Evolutionary conservation across 2,113 vertebrate species (phyloP).

Genomic region (cat (Felis catus)): F.catus_Fca126_mat1.0 CM031421.1:28883501-28884000

Average conservation of each 20-base stretch:
- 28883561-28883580: neutral
- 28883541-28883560: neutral
- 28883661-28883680: neutral
- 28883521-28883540: neutral
- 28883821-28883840: neutral
- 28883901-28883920: neutral
- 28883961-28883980: neutral
- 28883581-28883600: neutral
- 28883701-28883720: neutral
- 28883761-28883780: neutral
- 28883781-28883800: neutral
- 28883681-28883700: neutral
- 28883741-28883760: neutral
- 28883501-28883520: neutral
- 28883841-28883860: neutral
- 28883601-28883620: rapidly evolving
- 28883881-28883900: neutral
- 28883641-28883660: neutral
- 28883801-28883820: neutral
- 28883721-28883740: neutral
- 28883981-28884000: neutral
- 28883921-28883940: neutral
- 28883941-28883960: neutral
- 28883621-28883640: neutral
- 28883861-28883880: neutral